Conservation (phyloP, 1,140 invertebrate species). For the Drosophila sp. region DNA sequence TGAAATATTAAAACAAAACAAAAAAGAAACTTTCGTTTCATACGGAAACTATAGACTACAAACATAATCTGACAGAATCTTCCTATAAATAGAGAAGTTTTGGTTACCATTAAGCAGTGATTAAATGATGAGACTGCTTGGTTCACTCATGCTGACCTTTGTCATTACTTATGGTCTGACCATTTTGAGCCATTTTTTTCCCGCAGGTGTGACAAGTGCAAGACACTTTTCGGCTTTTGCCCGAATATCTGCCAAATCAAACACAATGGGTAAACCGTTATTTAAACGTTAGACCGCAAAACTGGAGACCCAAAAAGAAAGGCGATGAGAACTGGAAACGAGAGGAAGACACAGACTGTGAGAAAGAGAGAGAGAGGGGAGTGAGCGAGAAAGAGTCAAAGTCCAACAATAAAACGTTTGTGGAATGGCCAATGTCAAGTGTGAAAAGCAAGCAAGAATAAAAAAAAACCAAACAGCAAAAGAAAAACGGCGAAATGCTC, state of each 20-base stretch:
- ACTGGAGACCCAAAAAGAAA: neutral
- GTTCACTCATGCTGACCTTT: neutral
- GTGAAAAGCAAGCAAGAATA: slow-evolving; percentile 28
- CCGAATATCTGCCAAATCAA: slow-evolving; percentile 42
- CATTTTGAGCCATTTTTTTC: neutral
- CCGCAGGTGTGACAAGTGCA: slow-evolving; percentile 6
- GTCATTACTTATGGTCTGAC: neutral
- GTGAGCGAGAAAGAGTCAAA: slow-evolving; percentile 8
- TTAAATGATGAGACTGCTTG: neutral
- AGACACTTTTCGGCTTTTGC: slow-evolving; percentile 29
- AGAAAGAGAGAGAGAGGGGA: no score
- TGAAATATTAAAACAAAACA: no score
- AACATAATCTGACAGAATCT: no score
- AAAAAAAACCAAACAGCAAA: neutral
- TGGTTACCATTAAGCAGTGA: no score
- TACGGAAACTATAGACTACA: no score
- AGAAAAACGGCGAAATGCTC: neutral
- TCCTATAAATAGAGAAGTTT: no score
- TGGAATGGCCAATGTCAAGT: slow-evolving; percentile 60
- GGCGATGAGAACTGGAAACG: no score
- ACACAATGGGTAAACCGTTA: slow-evolving; percentile 29
- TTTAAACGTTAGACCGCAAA: slow-evolving; percentile 41
- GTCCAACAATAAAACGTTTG: slow-evolving; percentile 16
- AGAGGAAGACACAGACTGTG: no score
- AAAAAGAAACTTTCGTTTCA: no score